Conservation (phyloP, 2,797 vertebrate genomes). For the Clamator glandarius region DNA sequence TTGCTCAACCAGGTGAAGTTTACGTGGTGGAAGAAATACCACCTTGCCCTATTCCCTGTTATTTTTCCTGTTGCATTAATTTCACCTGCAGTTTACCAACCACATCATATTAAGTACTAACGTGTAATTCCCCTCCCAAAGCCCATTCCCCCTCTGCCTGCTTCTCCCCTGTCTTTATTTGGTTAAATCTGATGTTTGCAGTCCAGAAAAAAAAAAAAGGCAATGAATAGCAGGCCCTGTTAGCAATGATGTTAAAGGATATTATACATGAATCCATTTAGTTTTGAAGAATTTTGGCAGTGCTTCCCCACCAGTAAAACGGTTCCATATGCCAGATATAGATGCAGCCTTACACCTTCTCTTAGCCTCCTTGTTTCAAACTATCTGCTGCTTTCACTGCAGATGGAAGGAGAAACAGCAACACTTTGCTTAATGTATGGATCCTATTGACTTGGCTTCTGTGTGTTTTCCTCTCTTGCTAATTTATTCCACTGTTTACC, state of each 20-base stretch:
- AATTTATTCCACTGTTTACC: neutral
- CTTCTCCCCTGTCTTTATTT: constrained; percentile 38
- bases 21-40: neutral
- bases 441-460: constrained; percentile 32
- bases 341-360: constrained; percentile 70
- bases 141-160: neutral
- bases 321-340: constrained; percentile 78
- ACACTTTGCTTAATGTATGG: neutral
- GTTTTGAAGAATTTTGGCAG: constrained; percentile 78
- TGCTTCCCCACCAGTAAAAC: constrained; percentile 75
- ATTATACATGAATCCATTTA: constrained; percentile 77
- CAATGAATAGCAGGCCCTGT: constrained; percentile 80
- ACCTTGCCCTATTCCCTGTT: neutral
- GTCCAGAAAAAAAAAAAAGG: neutral
- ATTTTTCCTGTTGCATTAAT: constrained; percentile 4
- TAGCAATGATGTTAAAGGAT: constrained; percentile 80
- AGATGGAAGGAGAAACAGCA: neutral
- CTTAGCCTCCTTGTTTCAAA: constrained; percentile 54
- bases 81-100: constrained; percentile 35
- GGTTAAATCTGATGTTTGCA: constrained; percentile 54
- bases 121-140: constrained; percentile 11
- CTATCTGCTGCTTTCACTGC: constrained; percentile 32
- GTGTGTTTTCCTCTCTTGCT: neutral
- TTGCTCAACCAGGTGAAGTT: neutral
- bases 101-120: neutral